Percentiles rank a stretch among this genome's conserved stretches.
phyloP scores from a whole-genome alignment of 2,888 invertebrate genomes.

The Noctua pronuba region DNA sequence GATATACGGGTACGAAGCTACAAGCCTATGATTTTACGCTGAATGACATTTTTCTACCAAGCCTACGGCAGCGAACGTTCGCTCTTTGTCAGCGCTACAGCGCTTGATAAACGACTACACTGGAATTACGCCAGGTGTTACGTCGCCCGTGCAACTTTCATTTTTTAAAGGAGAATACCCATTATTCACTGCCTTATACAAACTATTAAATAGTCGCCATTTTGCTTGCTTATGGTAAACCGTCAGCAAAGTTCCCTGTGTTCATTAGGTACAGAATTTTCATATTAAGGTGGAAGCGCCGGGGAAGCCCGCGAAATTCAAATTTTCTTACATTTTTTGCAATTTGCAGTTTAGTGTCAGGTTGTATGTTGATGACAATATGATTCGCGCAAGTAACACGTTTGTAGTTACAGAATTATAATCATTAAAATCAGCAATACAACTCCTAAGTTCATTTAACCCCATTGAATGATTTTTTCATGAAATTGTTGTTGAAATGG shows the following conservation, averaged over 20 bases:
- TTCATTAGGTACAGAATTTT: neutral
- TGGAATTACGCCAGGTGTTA: neutral
- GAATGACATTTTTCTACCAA: neutral
- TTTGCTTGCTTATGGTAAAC: neutral
- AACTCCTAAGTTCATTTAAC: no score
- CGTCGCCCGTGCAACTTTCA: neutral
- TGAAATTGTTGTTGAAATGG: no score
- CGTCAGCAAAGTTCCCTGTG: neutral
- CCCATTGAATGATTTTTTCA: no score
- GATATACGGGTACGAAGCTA: neutral
- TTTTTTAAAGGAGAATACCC: neutral
- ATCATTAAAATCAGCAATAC: no score
- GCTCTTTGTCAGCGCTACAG: neutral
- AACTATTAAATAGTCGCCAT: neutral
- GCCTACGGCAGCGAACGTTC: neutral
- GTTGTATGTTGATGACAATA: no score
- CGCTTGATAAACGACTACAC: constrained; percentile 19
- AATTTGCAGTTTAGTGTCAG: no score
- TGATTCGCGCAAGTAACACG: no score
- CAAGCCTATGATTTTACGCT: neutral
- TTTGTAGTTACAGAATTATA: no score
- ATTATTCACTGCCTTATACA: neutral
- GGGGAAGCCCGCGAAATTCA: no score
- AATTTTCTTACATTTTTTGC: no score
- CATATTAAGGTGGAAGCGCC: constrained; percentile 5